Evolutionary conservation across 2,888 invertebrate genomes (phyloP).

Genomic region (Toxonevra muliebris): DNA sequence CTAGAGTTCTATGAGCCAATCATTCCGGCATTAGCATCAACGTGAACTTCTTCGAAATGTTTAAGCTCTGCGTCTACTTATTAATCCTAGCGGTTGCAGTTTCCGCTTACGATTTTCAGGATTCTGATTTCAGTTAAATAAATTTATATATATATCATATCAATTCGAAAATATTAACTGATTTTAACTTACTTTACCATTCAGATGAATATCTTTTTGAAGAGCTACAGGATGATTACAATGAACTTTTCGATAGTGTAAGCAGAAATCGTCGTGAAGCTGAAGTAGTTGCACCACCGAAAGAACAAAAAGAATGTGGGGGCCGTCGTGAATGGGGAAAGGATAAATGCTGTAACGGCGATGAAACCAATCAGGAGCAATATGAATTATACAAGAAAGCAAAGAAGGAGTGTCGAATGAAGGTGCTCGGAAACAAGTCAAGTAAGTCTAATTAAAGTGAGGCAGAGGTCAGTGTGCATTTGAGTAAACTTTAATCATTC

Average conservation of each 20-base stretch:
- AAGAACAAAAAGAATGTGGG: slow-evolving; percentile 33
- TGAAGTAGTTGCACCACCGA: slow-evolving; percentile 27
- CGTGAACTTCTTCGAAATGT: slow-evolving; percentile 34
- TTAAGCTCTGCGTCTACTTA: slow-evolving; percentile 38
- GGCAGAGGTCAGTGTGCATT: background rate
- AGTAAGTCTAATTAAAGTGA: background rate
- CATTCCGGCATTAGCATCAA: background rate
- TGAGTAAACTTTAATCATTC: background rate
- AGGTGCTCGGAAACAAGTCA: slow-evolving; percentile 34
- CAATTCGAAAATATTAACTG: background rate
- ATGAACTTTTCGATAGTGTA: slow-evolving; percentile 33
- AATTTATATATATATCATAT: background rate
- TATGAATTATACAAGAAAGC: slow-evolving; percentile 35
- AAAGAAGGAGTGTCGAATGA: slow-evolving; percentile 42
- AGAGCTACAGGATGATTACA: slow-evolving; percentile 38
- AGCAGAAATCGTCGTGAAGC: slow-evolving; percentile 38
- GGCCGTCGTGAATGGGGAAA: slow-evolving; percentile 34
- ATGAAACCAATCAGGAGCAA: slow-evolving; percentile 40
- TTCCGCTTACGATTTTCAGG: slow-evolving; percentile 47
- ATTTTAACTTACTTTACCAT: background rate
- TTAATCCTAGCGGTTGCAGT: slow-evolving; percentile 33
- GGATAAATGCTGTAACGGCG: slow-evolving; percentile 44
- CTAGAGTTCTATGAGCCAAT: slow-evolving; percentile 14
- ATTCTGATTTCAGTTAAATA: slow-evolving; percentile 47
- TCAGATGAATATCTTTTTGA: slow-evolving; percentile 48